A percentile compares a stretch with the other conserved stretches of the same genome.
Conservation (phyloP, 2,888 invertebrate species). For the Argyresthia albistria region DNA sequence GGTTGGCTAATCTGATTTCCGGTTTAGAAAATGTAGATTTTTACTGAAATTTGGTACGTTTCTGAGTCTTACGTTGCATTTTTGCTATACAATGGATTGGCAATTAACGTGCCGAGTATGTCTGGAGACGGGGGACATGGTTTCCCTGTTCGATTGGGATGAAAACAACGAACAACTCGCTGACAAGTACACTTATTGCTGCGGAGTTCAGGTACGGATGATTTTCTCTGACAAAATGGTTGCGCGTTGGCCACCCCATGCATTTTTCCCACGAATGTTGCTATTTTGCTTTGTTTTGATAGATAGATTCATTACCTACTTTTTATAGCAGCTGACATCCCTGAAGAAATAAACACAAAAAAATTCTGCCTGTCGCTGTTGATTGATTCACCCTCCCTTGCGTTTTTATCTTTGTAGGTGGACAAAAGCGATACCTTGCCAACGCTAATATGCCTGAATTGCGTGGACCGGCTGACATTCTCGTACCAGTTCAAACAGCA, state of each 20-base stretch:
- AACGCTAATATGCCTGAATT: conserved; percentile 61
- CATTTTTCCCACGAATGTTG: conserved; percentile 66
- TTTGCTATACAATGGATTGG: conserved; percentile 57
- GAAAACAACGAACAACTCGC: conserved; percentile 69
- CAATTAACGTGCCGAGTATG: conserved; percentile 68
- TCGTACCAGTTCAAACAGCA: conserved; percentile 66
- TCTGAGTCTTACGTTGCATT: conserved; percentile 11
- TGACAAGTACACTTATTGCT: conserved; percentile 63
- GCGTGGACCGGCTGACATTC: conserved; percentile 60
- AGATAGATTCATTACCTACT: conserved; percentile 44
- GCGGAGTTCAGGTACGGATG: conserved; percentile 54
- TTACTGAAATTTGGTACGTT: conserved; percentile 21
- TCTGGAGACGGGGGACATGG: conserved; percentile 64
- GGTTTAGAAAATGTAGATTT: conserved; percentile 32
- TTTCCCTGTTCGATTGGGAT: conserved; percentile 68
- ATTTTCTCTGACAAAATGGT: conserved; percentile 60
- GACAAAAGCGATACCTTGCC: conserved; percentile 57
- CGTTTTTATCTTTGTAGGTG: conserved; percentile 38
- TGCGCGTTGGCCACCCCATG: conserved; percentile 69
- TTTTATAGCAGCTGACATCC: conserved; percentile 58
- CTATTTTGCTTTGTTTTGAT: conserved; percentile 32
- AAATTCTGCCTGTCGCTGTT: background rate
- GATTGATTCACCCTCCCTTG: background rate
- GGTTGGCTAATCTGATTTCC: conserved; percentile 46
- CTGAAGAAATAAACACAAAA: conserved; percentile 20